A percentile compares a stretch with the other conserved stretches of the same genome.
phyloP scores from a whole-genome alignment of 2,113 vertebrate genomes.

The Choloepus hoffmanni region DNA sequence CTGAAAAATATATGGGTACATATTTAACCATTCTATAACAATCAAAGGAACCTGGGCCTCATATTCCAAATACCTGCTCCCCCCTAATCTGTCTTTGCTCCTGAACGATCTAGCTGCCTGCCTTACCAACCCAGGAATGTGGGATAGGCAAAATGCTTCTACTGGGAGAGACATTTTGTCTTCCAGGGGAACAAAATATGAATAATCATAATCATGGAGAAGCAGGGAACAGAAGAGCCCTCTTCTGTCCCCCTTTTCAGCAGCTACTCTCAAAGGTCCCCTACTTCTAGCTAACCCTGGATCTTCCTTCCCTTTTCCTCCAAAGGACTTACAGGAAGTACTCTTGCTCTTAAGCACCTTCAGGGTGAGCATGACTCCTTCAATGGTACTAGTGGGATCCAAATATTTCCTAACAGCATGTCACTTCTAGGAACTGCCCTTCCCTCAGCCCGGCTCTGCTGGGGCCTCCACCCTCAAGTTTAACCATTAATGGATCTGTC shows the following conservation, averaged over 20 bases:
- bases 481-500: slow-evolving; percentile 35
- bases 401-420: slow-evolving; percentile 51
- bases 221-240: not conserved
- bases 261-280: not conserved
- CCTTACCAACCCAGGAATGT: not conserved
- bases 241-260: not conserved
- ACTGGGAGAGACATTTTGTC: not conserved
- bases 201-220: not conserved
- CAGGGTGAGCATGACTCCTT: not conserved
- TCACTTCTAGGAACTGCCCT: slow-evolving; percentile 50
- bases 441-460: not conserved
- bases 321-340: not conserved
- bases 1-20: not conserved
- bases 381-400: not conserved
- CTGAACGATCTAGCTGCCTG: not conserved
- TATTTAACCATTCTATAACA: slow-evolving; percentile 17
- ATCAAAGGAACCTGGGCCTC: slow-evolving; percentile 36
- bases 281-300: not conserved
- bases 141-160: not conserved
- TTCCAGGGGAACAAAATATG: not conserved
- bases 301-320: not conserved
- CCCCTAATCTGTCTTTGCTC: not conserved
- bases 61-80: not conserved
- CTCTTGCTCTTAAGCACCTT: not conserved
- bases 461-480: slow-evolving; percentile 16